Percentiles rank a stretch among this genome's conserved stretches.
phyloP scores from a whole-genome alignment of 2,797 vertebrate species.

The Myripristis murdjan region DNA sequence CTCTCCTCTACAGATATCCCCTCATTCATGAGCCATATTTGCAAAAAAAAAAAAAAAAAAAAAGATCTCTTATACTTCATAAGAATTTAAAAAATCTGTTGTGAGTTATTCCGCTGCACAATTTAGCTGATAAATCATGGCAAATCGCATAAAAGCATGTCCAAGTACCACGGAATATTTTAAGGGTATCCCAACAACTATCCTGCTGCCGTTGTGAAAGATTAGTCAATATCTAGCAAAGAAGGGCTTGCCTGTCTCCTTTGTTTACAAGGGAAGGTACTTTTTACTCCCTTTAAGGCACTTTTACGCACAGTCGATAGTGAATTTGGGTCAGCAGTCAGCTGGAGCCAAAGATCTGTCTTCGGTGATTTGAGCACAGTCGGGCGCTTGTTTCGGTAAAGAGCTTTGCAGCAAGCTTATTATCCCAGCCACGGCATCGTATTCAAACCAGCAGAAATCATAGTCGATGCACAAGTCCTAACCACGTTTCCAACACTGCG shows the following conservation, averaged over 20 bases:
- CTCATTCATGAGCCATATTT: slow-evolving; percentile 3
- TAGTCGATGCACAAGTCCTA: slow-evolving; percentile 28
- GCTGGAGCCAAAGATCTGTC: slow-evolving; percentile 51
- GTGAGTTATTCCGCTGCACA: no score
- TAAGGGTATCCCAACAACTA: slow-evolving; percentile 1
- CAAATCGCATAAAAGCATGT: neutral
- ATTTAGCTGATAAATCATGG: slow-evolving; percentile 3
- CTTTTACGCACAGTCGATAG: slow-evolving; percentile 66
- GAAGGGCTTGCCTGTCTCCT: neutral
- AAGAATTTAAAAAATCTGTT: no score
- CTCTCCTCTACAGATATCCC: slow-evolving; percentile 46
- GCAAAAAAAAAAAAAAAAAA: slow-evolving; percentile 35
- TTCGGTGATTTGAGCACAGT: slow-evolving; percentile 34
- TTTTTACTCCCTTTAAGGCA: slow-evolving; percentile 43
- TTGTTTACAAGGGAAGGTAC: slow-evolving; percentile 48
- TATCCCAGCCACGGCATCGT: slow-evolving; percentile 22
- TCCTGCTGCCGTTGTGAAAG: slow-evolving; percentile 29
- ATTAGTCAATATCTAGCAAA: neutral
- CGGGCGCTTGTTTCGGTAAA: slow-evolving; percentile 25
- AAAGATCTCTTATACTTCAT: no score
- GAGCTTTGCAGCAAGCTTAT: slow-evolving; percentile 15
- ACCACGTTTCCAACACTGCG: slow-evolving; percentile 8
- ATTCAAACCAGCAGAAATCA: slow-evolving; percentile 19
- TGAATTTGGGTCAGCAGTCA: slow-evolving; percentile 70
- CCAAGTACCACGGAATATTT: neutral